These are phyloP conservation scores for Anthopleura sola DNA, from an alignment of 64 coral and sea anemone species.

Conservation along the genomic window DNA sequence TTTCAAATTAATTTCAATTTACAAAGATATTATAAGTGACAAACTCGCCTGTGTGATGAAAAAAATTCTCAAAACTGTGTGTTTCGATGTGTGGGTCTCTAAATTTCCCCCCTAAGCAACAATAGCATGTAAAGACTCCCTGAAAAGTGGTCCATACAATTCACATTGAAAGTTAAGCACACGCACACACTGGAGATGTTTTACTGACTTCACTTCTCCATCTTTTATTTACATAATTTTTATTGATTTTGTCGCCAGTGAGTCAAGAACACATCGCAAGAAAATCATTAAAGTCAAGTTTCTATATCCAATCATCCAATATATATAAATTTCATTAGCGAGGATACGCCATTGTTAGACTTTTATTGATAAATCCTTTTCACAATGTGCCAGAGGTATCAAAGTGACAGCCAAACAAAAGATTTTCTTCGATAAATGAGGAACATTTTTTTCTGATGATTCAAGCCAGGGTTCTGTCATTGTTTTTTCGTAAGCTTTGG, in stretches of 20 bases:
- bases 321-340: neutral
- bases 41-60: neutral
- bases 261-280: neutral
- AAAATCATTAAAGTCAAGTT: neutral
- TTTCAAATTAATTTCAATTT: conserved; percentile 8
- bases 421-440: neutral
- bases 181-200: neutral
- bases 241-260: neutral
- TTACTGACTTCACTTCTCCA: neutral
- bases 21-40: neutral
- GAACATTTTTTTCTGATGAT: neutral
- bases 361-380: neutral
- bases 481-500: no score
- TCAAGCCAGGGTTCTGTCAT: neutral
- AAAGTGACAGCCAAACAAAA: neutral
- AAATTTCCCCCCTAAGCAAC: neutral
- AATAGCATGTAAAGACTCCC: no score
- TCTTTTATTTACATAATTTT: neutral
- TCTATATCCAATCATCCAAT: neutral
- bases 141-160: no score
- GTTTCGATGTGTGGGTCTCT: neutral
- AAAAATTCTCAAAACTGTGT: neutral
- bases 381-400: neutral
- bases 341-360: neutral
- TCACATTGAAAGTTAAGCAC: no score